These are phyloP conservation scores for Polydrusus pterygomalis DNA, from an alignment of 2,888 invertebrate genomes.

Conservation along the genomic window DNA sequence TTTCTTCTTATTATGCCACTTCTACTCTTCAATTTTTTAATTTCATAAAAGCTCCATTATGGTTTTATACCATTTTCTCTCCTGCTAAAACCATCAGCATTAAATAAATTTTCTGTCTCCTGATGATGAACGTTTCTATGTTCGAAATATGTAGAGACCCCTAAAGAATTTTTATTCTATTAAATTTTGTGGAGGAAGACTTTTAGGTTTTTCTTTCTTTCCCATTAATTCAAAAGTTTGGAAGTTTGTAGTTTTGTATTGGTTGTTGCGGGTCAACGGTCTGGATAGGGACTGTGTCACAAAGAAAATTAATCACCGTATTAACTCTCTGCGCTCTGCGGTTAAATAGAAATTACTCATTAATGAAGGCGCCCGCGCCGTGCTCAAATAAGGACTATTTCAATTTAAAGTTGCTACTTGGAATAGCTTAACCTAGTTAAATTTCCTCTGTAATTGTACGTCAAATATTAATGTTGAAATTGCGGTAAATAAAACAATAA, in stretches of 20 bases:
- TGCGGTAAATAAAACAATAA: slow-evolving; percentile 34
- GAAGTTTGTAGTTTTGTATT: slow-evolving; percentile 51
- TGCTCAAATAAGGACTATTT: slow-evolving; percentile 19
- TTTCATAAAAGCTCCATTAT: no score
- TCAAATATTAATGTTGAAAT: slow-evolving; percentile 26
- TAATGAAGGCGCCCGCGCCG: slow-evolving; percentile 21
- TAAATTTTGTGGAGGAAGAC: no score
- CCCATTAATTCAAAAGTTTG: slow-evolving; percentile 46
- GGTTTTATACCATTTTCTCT: no score
- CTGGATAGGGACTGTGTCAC: slow-evolving; percentile 16
- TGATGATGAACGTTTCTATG: no score
- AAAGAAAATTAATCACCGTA: slow-evolving; percentile 24
- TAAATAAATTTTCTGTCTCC: no score
- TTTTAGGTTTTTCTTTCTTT: no score
- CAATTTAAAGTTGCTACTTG: slow-evolving; percentile 15
- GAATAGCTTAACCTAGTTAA: slow-evolving; percentile 27
- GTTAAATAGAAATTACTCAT: slow-evolving; percentile 24
- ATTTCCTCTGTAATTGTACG: slow-evolving; percentile 18
- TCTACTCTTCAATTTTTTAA: no score
- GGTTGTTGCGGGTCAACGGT: slow-evolving; percentile 22
- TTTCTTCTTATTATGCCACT: no score
- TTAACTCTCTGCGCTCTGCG: slow-evolving; percentile 19
- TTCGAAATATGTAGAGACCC: no score
- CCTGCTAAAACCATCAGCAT: no score
- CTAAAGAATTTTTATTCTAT: no score